A percentile compares a stretch with the other conserved stretches of the same genome.
Conservation (phyloP, 2,888 invertebrate species). For the Cactoblastis cactorum region DNA sequence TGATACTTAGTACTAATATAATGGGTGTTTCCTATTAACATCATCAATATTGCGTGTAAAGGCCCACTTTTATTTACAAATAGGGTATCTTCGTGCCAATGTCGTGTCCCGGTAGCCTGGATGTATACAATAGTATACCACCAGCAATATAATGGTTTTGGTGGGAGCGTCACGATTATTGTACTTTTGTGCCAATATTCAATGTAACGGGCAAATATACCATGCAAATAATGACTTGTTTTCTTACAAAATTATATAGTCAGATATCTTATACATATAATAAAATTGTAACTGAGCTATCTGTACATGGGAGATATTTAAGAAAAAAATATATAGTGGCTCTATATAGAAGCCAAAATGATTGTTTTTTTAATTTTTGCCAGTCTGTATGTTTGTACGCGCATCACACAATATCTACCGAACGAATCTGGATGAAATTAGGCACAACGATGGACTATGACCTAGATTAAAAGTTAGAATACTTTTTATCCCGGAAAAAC, state of each 20-base stretch:
- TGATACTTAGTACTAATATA: not conserved
- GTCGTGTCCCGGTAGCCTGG: constrained; percentile 26
- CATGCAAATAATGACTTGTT: not conserved
- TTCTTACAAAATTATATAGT: not conserved
- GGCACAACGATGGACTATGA: no score
- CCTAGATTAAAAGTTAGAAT: no score
- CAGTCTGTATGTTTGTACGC: no score
- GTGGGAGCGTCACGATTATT: constrained; percentile 6
- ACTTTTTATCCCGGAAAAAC: no score
- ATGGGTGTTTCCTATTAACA: constrained; percentile 6
- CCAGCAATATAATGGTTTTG: not conserved
- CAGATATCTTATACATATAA: no score
- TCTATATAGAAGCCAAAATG: no score
- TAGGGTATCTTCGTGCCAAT: constrained; percentile 22
- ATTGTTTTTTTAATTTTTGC: no score
- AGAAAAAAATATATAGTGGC: no score
- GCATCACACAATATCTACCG: no score
- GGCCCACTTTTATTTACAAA: constrained; percentile 20
- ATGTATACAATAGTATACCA: constrained; percentile 20
- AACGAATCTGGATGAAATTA: no score
- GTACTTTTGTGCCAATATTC: not conserved
- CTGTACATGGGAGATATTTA: no score
- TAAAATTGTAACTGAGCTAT: no score
- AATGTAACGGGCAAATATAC: not conserved
- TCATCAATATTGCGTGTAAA: constrained; percentile 14